Percentiles rank a stretch among this genome's conserved stretches.
Conservation (phyloP, 2,888 invertebrate species). For the Aproaerema taeniolella region DNA sequence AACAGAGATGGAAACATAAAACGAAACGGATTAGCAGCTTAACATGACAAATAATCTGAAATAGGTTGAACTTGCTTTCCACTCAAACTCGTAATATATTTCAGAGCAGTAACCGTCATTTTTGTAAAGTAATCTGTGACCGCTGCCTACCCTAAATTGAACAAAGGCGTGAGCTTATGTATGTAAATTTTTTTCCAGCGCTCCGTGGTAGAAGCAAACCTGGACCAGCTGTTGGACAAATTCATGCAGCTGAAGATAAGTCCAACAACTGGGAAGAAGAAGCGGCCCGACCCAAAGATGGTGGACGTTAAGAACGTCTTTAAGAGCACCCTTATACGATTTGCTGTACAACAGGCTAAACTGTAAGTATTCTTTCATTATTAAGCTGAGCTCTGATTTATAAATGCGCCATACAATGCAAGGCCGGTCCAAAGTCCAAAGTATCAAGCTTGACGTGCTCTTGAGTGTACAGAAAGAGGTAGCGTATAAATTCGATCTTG, state of each 20-base stretch:
- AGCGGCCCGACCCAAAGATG: slow-evolving; percentile 46
- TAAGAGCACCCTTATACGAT: slow-evolving; percentile 77
- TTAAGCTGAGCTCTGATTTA: slow-evolving; percentile 9
- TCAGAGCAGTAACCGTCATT: no score
- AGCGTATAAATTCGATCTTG: not conserved
- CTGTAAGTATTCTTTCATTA: slow-evolving; percentile 53
- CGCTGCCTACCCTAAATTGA: not conserved
- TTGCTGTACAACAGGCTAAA: slow-evolving; percentile 72
- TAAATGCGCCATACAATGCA: slow-evolving; percentile 17
- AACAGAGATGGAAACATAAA: no score
- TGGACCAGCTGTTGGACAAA: slow-evolving; percentile 74
- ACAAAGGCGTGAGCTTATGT: not conserved
- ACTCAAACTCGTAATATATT: no score
- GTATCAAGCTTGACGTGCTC: no score
- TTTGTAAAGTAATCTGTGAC: no score
- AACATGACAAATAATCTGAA: no score
- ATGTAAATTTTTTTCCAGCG: slow-evolving; percentile 38
- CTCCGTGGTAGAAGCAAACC: slow-evolving; percentile 66
- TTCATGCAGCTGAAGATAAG: slow-evolving; percentile 77
- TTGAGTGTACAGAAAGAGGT: not conserved
- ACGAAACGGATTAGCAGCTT: no score
- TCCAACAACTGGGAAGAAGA: slow-evolving; percentile 38
- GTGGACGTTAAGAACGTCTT: slow-evolving; percentile 76
- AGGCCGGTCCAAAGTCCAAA: slow-evolving; percentile 3
- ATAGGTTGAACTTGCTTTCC: no score